Conservation (phyloP, 2,113 vertebrate species). For the Cyanoramphus novaezelandiae region DNA sequence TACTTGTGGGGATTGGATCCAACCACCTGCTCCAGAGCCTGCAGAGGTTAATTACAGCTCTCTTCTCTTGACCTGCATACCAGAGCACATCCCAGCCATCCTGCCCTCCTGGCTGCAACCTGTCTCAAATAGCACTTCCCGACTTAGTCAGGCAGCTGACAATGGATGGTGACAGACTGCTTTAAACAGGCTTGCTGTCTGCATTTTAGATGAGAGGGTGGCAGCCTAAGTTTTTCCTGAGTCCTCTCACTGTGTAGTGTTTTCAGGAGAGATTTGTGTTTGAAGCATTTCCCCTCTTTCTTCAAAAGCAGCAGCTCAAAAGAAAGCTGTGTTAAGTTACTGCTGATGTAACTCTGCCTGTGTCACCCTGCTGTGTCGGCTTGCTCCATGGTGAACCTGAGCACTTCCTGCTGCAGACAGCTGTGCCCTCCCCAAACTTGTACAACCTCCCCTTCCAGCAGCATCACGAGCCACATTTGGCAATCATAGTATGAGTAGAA, state of each 20-base stretch:
- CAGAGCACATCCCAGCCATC: not conserved
- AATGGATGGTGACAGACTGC: not conserved
- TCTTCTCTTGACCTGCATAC: not conserved
- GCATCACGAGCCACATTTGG: not conserved
- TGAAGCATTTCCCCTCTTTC: not conserved
- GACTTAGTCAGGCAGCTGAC: not conserved
- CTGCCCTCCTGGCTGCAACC: not conserved
- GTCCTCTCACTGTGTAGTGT: not conserved
- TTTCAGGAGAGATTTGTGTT: not conserved
- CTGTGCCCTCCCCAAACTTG: accelerated
- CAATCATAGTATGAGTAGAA: not conserved
- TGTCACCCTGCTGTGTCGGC: not conserved
- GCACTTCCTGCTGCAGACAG: too few relatives aligned
- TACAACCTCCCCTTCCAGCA: not conserved
- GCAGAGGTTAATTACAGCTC: constrained; percentile 1
- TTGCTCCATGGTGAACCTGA: accelerated
- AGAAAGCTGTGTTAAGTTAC: not conserved
- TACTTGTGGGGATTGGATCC: not conserved
- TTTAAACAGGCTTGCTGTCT: not conserved
- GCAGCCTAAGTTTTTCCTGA: not conserved
- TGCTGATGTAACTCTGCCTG: not conserved
- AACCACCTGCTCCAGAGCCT: constrained; percentile 17
- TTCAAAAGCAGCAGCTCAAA: not conserved
- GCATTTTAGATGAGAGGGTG: not conserved
- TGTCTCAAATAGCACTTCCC: not conserved